Conservation (phyloP, 2,113 vertebrate genomes). For the Megalops atlanticus region DNA sequence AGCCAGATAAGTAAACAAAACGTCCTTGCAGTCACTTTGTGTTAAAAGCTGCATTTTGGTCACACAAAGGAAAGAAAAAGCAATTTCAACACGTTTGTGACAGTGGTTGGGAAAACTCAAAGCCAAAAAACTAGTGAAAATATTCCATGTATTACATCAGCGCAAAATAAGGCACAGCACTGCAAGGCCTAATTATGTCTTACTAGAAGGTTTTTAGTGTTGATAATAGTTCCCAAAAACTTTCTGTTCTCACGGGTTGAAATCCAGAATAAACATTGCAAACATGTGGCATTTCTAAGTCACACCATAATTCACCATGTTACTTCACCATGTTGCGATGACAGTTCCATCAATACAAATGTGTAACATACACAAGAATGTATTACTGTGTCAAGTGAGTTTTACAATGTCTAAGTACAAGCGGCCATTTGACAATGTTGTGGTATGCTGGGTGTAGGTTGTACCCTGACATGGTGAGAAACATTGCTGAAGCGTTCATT, state of each 20-base stretch:
- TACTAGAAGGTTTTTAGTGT: too few species aligned
- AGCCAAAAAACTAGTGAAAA: not conserved
- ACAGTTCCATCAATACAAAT: not conserved
- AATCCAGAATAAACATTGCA: not conserved
- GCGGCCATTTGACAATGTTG: not conserved
- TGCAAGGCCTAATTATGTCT: not conserved
- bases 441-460: not conserved
- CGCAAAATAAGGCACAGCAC: not conserved
- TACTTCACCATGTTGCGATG: not conserved
- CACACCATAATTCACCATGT: not conserved
- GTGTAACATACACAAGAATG: not conserved
- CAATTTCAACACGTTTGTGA: not conserved
- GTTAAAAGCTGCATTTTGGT: not conserved
- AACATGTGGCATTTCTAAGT: not conserved
- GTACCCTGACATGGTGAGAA: not conserved
- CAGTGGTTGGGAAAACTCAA: not conserved
- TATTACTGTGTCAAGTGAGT: not conserved
- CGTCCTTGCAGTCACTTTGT: not conserved
- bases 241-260: not conserved
- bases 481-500: not conserved
- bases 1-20: not conserved
- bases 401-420: too few species aligned
- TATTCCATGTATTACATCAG: slow-evolving; percentile 1
- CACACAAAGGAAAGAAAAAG: not conserved
- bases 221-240: not conserved